These are phyloP conservation scores for Sebastes minor DNA, from an alignment of 2,797 vertebrate genomes.

Conservation along the genomic window DNA sequence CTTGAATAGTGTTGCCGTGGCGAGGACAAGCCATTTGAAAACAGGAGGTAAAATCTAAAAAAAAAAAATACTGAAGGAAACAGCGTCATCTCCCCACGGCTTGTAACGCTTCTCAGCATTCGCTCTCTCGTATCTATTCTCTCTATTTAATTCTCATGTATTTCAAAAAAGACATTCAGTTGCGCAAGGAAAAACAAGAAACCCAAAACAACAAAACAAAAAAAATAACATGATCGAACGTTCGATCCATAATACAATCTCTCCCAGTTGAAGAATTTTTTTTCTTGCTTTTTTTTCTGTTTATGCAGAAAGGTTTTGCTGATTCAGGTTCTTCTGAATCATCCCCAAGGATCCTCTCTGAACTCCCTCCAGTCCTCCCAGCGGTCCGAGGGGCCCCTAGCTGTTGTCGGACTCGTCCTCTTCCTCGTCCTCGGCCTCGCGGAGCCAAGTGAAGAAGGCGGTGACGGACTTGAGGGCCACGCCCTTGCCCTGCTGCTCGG, in stretches of 20 bases:
- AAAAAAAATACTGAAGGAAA: slow-evolving; percentile 59
- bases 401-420: slow-evolving; percentile 98
- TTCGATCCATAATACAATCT: slow-evolving; percentile 76
- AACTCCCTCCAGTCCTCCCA: neutral
- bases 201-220: slow-evolving; percentile 6
- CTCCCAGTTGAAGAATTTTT: slow-evolving; percentile 71
- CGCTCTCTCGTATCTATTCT: slow-evolving; percentile 52
- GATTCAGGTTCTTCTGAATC: slow-evolving; percentile 69
- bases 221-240: slow-evolving; percentile 65
- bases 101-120: slow-evolving; percentile 44
- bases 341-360: neutral
- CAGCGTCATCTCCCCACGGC: slow-evolving; percentile 40
- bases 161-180: slow-evolving; percentile 78
- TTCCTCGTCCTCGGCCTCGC: slow-evolving; percentile 93
- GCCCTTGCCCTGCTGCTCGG: slow-evolving; percentile 95
- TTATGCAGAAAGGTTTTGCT: slow-evolving; percentile 73
- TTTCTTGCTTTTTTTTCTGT: slow-evolving; percentile 60
- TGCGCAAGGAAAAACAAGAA: slow-evolving; percentile 50
- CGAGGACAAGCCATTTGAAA: slow-evolving; percentile 66
- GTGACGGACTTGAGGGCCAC: slow-evolving; percentile 98
- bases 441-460: slow-evolving; percentile 97
- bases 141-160: slow-evolving; percentile 50
- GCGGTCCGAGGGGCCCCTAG: slow-evolving; percentile 71
- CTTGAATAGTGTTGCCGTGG: slow-evolving; percentile 73
- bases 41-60: slow-evolving; percentile 52